Evolutionary conservation across 2,797 vertebrate genomes (phyloP).

Genomic region (Phrynocephalus forsythii): DNA sequence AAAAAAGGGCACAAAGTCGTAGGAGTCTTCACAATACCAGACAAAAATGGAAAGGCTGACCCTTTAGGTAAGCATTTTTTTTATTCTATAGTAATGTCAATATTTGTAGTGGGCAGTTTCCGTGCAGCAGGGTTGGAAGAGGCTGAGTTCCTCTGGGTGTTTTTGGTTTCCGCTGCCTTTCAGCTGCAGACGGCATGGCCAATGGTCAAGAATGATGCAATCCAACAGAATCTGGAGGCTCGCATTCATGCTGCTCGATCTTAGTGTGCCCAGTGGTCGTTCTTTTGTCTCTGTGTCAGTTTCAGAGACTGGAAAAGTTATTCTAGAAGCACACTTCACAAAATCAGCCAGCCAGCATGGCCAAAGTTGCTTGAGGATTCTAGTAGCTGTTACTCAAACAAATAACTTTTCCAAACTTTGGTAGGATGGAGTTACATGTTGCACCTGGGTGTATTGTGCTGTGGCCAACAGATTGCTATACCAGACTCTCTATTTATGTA

Average conservation of each 20-base stretch:
- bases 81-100: background rate
- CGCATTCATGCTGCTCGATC: no score
- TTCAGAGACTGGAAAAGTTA: no score
- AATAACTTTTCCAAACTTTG: no score
- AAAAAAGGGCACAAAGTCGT: constrained; percentile 94
- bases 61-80: constrained; percentile 88
- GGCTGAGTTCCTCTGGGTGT: background rate
- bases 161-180: background rate
- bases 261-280: background rate
- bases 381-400: no score
- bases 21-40: constrained; percentile 96
- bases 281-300: background rate
- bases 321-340: no score
- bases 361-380: no score
- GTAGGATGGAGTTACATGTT: background rate
- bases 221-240: background rate
- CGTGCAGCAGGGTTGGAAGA: background rate
- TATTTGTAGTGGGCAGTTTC: background rate
- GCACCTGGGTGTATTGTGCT: background rate
- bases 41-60: constrained; percentile 96
- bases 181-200: background rate
- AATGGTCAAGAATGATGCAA: background rate
- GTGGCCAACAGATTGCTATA: no score
- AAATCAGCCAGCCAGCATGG: no score
- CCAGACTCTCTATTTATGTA: no score